phyloP scores from a whole-genome alignment of 2,113 vertebrate species.

The Barnardius zonarius region DNA sequence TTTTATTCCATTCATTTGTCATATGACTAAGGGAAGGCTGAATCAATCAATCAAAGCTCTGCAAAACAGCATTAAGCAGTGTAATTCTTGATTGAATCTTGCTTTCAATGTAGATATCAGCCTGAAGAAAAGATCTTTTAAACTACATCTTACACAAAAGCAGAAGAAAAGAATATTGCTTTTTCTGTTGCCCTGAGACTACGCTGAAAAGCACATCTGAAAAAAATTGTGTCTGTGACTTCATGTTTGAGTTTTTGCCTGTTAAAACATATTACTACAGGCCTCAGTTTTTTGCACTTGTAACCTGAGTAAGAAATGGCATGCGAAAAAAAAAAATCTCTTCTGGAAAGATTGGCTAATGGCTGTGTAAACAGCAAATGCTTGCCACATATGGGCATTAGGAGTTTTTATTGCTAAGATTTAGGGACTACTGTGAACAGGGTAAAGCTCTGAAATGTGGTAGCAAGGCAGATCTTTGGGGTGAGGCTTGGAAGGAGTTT shows the following conservation, averaged over 20 bases:
- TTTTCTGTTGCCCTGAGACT: background rate
- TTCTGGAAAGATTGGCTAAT: conserved; percentile 67
- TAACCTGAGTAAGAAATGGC: conserved; percentile 63
- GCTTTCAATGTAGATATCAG: background rate
- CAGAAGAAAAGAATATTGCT: background rate
- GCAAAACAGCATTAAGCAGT: conserved; percentile 5
- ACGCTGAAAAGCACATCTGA: conserved; percentile 52
- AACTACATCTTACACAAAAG: background rate
- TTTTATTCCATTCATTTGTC: conserved; percentile 4
- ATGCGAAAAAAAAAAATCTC: conserved; percentile 29
- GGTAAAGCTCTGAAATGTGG: background rate
- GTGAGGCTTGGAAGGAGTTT: background rate
- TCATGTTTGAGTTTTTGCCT: conserved; percentile 64
- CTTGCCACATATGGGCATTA: conserved; percentile 62
- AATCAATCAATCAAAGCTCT: conserved; percentile 20
- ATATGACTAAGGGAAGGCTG: conserved; percentile 5
- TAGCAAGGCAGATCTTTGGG: background rate
- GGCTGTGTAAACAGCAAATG: conserved; percentile 68
- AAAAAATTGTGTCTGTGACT: conserved; percentile 46
- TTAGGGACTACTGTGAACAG: conserved; percentile 9
- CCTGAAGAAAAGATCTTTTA: background rate
- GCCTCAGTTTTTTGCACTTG: conserved; percentile 54
- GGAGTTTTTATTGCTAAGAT: conserved; percentile 15
- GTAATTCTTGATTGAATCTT: conserved; percentile 43
- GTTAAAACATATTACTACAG: conserved; percentile 60